Evolutionary conservation across 2,888 invertebrate species (phyloP).

Genomic region (Gymnoscelis rufifasciata): DNA sequence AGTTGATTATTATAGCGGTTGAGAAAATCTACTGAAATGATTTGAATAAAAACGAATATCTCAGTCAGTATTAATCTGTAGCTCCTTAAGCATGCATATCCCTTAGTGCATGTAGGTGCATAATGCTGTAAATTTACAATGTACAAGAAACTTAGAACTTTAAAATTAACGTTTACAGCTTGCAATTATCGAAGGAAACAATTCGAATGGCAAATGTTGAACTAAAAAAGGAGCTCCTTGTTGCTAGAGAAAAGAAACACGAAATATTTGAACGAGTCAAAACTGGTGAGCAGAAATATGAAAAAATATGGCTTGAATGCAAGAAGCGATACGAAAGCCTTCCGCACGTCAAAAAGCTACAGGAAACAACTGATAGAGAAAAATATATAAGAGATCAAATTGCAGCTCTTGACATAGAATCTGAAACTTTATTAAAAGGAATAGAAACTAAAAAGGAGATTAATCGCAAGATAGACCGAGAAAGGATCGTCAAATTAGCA

Average conservation of each 20-base stretch:
- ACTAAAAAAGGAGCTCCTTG: slow-evolving; percentile 48
- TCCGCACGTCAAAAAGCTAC: slow-evolving; percentile 49
- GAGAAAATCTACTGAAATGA: too few relatives aligned
- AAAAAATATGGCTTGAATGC: slow-evolving; percentile 50
- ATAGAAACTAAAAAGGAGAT: slow-evolving; percentile 39
- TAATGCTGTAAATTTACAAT: too few relatives aligned
- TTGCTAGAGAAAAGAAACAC: slow-evolving; percentile 45
- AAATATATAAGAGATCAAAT: slow-evolving; percentile 38
- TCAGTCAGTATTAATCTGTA: too few relatives aligned
- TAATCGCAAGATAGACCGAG: slow-evolving; percentile 37
- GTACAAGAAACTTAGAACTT: too few relatives aligned
- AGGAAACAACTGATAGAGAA: slow-evolving; percentile 36
- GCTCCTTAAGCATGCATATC: too few relatives aligned
- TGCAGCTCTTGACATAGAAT: slow-evolving; percentile 36
- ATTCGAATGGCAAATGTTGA: slow-evolving; percentile 55
- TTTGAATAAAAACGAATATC: too few relatives aligned
- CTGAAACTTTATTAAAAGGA: slow-evolving; percentile 32
- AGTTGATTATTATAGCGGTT: too few relatives aligned
- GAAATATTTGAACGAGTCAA: slow-evolving; percentile 43
- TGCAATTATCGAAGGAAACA: slow-evolving; percentile 37
- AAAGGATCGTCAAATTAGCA: slow-evolving; percentile 50
- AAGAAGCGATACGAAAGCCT: slow-evolving; percentile 58
- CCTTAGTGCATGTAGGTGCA: too few relatives aligned
- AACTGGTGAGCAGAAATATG: slow-evolving; percentile 52
- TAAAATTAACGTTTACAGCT: too few relatives aligned